A percentile compares a stretch with the other conserved stretches of the same genome.
Evolutionary conservation across 1,140 invertebrate species (phyloP).

Genomic region (Papilio polyxenes): DNA sequence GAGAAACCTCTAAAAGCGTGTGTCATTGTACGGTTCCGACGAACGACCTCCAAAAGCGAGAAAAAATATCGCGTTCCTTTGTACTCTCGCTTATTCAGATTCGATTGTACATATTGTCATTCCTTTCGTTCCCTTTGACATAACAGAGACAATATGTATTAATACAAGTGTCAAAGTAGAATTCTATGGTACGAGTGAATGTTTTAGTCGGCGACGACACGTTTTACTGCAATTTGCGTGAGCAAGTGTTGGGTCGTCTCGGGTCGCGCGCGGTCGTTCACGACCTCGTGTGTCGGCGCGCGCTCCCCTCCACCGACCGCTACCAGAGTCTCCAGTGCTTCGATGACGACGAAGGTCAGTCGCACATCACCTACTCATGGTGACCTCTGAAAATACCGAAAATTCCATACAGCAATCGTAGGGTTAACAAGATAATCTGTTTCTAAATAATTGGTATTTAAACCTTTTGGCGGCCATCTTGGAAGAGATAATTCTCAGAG

Average conservation of each 20-base stretch:
- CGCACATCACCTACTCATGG: neutral
- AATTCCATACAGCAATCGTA: neutral
- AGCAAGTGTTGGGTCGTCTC: conserved; percentile 10
- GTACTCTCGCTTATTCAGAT: too few species aligned
- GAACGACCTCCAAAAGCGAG: too few species aligned
- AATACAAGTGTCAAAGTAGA: neutral
- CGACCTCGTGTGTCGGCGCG: conserved; percentile 25
- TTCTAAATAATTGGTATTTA: neutral
- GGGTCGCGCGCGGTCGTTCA: conserved; percentile 27
- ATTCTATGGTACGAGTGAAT: neutral
- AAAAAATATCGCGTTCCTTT: too few species aligned
- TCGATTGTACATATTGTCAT: too few species aligned
- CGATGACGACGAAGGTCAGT: conserved; percentile 27
- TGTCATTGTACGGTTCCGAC: too few species aligned
- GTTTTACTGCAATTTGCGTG: conserved; percentile 34
- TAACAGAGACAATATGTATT: too few species aligned
- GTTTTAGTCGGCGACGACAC: conserved; percentile 28
- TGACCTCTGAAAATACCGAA: neutral
- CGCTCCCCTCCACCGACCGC: conserved; percentile 36
- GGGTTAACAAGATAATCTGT: neutral
- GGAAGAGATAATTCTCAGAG: too few species aligned
- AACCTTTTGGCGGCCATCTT: too few species aligned
- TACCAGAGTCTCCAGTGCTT: conserved; percentile 46
- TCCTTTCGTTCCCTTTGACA: too few species aligned
- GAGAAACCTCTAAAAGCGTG: too few species aligned